Evolutionary conservation across 2,888 invertebrate genomes (phyloP).

Genomic region (Abrostola tripartita): DNA sequence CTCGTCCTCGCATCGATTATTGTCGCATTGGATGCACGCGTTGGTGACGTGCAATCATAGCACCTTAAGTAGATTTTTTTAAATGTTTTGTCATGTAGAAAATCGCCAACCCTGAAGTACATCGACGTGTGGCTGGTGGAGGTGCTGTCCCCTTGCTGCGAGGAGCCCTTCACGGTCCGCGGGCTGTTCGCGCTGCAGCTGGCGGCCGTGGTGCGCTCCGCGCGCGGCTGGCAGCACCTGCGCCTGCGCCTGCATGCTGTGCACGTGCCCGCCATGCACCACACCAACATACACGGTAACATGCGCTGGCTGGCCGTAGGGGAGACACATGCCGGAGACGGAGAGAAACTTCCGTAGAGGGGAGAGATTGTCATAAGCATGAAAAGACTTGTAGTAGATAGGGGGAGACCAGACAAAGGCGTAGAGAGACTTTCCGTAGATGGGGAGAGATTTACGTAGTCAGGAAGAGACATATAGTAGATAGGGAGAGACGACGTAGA

Average conservation of each 20-base stretch:
- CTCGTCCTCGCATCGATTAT: too few relatives aligned
- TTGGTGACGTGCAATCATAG: not conserved
- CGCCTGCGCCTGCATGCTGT: slow-evolving; percentile 96
- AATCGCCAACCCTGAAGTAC: slow-evolving; percentile 89
- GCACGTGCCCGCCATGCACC: slow-evolving; percentile 66
- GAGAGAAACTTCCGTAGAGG: too few relatives aligned
- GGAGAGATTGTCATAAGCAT: too few relatives aligned
- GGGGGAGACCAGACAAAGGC: too few relatives aligned
- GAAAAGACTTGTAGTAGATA: too few relatives aligned
- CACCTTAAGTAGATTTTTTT: not conserved
- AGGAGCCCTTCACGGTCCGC: slow-evolving; percentile 95
- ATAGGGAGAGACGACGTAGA: too few relatives aligned
- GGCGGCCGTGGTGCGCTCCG: slow-evolving; percentile 98
- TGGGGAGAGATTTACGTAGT: too few relatives aligned
- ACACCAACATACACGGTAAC: slow-evolving; percentile 63
- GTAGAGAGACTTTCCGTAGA: too few relatives aligned
- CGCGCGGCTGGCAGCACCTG: slow-evolving; percentile 95
- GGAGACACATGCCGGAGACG: not conserved
- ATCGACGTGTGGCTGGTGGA: slow-evolving; percentile 99
- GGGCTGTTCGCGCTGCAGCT: slow-evolving; percentile 98
- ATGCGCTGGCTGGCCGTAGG: not conserved
- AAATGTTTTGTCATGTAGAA: slow-evolving; percentile 74
- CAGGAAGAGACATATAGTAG: too few relatives aligned
- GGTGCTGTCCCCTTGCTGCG: slow-evolving; percentile 93
- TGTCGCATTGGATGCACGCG: too few relatives aligned